These are phyloP conservation scores for Trinectes maculatus DNA, from an alignment of 2,113 vertebrate genomes.

Conservation along the genomic window DNA sequence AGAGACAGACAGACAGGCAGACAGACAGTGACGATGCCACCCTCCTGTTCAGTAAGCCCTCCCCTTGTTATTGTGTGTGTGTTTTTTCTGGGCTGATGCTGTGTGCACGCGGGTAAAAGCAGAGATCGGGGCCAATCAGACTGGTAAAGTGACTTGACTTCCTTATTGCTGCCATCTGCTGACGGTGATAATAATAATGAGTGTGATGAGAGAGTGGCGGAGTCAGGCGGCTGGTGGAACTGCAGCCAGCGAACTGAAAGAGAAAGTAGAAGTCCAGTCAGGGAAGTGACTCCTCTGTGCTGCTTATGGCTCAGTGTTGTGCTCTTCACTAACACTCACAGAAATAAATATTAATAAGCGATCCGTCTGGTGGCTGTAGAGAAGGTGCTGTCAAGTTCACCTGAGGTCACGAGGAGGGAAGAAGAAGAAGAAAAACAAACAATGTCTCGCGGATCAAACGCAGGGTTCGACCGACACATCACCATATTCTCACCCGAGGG, in stretches of 20 bases:
- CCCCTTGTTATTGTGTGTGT: too few relatives aligned
- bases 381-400: slow-evolving; percentile 15
- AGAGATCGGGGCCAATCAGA: background rate
- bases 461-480: slow-evolving; percentile 85
- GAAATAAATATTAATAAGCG: background rate
- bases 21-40: background rate
- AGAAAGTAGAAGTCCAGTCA: slow-evolving; percentile 71
- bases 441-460: slow-evolving; percentile 84
- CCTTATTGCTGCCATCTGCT: slow-evolving; percentile 28
- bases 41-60: slow-evolving; percentile 16
- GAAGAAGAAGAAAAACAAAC: too few relatives aligned
- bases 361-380: background rate
- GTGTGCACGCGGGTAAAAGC: background rate
- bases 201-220: too few relatives aligned
- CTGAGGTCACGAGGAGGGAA: slow-evolving; percentile 31
- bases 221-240: background rate
- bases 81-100: too few relatives aligned
- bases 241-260: slow-evolving; percentile 69
- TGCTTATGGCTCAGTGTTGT: background rate
- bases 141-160: slow-evolving; percentile 33
- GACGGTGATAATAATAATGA: too few relatives aligned
- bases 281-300: slow-evolving; percentile 35
- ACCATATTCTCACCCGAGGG: slow-evolving; percentile 86
- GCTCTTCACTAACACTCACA: background rate
- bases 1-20: background rate